Evolutionary conservation across 1,140 invertebrate genomes (phyloP).

Genomic region (Alviniconcha marisindica): DNA sequence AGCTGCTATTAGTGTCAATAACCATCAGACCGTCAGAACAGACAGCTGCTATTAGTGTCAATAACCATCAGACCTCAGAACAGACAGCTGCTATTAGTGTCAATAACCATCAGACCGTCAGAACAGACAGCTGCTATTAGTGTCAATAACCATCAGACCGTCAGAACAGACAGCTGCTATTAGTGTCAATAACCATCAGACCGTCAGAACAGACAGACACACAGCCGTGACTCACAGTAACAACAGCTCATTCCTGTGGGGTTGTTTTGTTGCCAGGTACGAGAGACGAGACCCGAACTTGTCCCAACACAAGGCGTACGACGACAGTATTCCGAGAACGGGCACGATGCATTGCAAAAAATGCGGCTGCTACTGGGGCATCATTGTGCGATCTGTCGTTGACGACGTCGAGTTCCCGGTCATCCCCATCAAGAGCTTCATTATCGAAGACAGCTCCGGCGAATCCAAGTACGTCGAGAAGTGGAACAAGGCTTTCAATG

Average conservation of each 20-base stretch:
- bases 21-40: too few species aligned
- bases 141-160: not conserved
- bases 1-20: too few species aligned
- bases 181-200: too few species aligned
- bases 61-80: too few species aligned
- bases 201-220: too few species aligned
- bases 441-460: not conserved
- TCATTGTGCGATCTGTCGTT: slow-evolving; percentile 14
- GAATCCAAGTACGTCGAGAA: not conserved
- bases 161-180: too few species aligned
- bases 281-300: not conserved
- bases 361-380: slow-evolving; percentile 13
- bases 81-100: too few species aligned
- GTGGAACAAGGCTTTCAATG: slow-evolving; percentile 11
- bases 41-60: too few species aligned
- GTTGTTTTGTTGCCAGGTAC: not conserved
- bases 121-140: too few species aligned
- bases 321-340: not conserved
- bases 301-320: not conserved
- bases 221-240: too few species aligned
- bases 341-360: slow-evolving; percentile 14
- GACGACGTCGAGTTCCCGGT: slow-evolving; percentile 23
- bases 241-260: too few species aligned
- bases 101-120: too few species aligned
- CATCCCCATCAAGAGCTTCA: slow-evolving; percentile 20